Evolutionary conservation across 2,797 vertebrate genomes (phyloP).

Genomic region (Cottoperca gobio): DNA sequence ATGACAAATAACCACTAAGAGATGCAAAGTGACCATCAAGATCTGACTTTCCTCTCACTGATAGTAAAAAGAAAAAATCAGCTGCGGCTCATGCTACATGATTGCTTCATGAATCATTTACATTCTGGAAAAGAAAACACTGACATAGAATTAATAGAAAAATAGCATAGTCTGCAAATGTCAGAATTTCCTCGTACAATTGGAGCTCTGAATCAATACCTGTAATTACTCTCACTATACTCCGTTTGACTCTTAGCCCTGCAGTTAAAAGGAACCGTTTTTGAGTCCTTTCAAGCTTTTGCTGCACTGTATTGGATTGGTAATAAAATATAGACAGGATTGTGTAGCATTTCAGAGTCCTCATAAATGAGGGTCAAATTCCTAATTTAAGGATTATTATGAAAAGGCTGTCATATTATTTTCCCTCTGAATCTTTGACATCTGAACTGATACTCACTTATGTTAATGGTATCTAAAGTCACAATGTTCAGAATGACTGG

Average conservation of each 20-base stretch:
- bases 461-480: conserved; percentile 55
- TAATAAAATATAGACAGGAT: conserved; percentile 43
- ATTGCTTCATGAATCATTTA: conserved; percentile 69
- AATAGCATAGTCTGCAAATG: conserved; percentile 52
- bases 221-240: conserved; percentile 62
- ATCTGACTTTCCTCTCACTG: conserved; percentile 4
- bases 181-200: conserved; percentile 66
- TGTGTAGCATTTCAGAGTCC: conserved; percentile 27
- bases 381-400: conserved; percentile 55
- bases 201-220: conserved; percentile 68
- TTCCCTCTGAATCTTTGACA: conserved; percentile 47
- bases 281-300: conserved; percentile 31
- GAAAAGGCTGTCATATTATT: conserved; percentile 40
- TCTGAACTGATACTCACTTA: conserved; percentile 53
- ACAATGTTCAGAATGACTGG: conserved; percentile 50
- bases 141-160: conserved; percentile 69
- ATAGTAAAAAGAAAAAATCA: conserved; percentile 38
- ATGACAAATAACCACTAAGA: not conserved
- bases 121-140: conserved; percentile 67
- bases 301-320: conserved; percentile 1
- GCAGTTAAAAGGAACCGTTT: conserved; percentile 26
- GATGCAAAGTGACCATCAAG: not conserved
- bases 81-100: conserved; percentile 14
- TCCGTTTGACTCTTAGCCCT: conserved; percentile 55
- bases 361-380: conserved; percentile 44